Percentiles rank a stretch among this genome's conserved stretches.
Evolutionary conservation across 2,113 vertebrate species (phyloP).

Genomic region (Ammodytes marinus): DNA sequence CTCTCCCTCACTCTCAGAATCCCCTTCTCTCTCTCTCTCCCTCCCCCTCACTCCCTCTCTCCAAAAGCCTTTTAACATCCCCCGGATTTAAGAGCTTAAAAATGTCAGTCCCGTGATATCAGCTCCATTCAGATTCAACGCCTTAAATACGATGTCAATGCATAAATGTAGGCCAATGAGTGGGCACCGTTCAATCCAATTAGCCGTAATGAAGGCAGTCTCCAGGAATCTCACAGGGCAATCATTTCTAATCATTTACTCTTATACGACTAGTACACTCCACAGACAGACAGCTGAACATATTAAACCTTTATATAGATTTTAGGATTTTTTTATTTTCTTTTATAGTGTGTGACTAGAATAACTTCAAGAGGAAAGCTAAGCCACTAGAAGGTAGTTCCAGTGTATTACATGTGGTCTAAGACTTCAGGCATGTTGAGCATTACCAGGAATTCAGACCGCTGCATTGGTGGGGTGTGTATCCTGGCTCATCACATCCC

Average conservation of each 20-base stretch:
- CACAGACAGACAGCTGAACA: constrained; percentile 48
- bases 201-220: constrained; percentile 78
- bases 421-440: constrained; percentile 21
- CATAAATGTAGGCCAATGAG: constrained; percentile 82
- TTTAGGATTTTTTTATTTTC: constrained; percentile 11
- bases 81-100: constrained; percentile 83
- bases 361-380: constrained; percentile 1
- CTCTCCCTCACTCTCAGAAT: constrained; percentile 1
- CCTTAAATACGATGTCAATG: constrained; percentile 81
- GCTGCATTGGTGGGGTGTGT: constrained; percentile 1
- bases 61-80: constrained; percentile 75
- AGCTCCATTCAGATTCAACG: constrained; percentile 81
- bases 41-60: constrained; percentile 33
- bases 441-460: constrained; percentile 16
- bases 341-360: constrained; percentile 16
- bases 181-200: constrained; percentile 83
- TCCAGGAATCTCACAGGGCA: constrained; percentile 72
- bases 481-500: constrained; percentile 23
- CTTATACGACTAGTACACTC: constrained; percentile 57
- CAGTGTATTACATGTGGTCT: not conserved
- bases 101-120: constrained; percentile 84
- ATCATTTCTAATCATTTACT: constrained; percentile 71
- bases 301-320: constrained; percentile 15
- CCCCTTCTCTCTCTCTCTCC: constrained; percentile 25
- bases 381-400: not conserved